phyloP scores from a whole-genome alignment of 2,888 invertebrate genomes.

The Andrena marginata region DNA sequence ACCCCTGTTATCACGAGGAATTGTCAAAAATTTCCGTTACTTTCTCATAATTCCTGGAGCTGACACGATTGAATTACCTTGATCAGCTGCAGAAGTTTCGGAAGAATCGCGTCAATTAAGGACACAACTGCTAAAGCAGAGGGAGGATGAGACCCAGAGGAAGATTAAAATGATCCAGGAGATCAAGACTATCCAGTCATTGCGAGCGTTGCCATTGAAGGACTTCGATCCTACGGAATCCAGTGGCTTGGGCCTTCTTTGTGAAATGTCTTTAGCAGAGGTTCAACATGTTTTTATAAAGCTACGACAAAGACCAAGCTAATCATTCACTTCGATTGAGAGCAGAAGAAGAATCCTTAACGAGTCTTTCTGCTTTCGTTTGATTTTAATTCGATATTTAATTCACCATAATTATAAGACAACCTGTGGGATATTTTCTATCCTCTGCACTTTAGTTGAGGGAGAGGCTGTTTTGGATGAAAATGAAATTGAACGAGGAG shows the following conservation, averaged over 20 bases:
- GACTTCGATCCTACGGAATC: constrained; percentile 88
- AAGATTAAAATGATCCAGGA: constrained; percentile 84
- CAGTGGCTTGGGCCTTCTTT: constrained; percentile 87
- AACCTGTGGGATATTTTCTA: too few relatives aligned
- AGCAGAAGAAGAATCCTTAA: too few relatives aligned
- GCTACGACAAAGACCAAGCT: too few relatives aligned
- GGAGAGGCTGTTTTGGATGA: constrained; percentile 86
- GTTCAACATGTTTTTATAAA: constrained; percentile 21
- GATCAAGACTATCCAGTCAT: constrained; percentile 82
- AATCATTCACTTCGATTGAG: too few relatives aligned
- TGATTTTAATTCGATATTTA: neutral
- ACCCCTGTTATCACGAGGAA: too few relatives aligned
- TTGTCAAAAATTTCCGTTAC: too few relatives aligned
- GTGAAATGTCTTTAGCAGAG: constrained; percentile 89
- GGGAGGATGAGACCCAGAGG: constrained; percentile 81
- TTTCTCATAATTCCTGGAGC: neutral
- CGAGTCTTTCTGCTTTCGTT: too few relatives aligned
- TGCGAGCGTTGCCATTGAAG: constrained; percentile 77
- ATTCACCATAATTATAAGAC: neutral
- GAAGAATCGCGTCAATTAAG: constrained; percentile 65
- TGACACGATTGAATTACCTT: neutral
- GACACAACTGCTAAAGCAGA: constrained; percentile 68
- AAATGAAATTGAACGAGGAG: constrained; percentile 86
- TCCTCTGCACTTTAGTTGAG: constrained; percentile 81
- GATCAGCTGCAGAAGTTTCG: constrained; percentile 62